Base-by-base conservation (phyloP, 2,888 invertebrate genomes). In the Spilosoma lubricipeda region DNA sequence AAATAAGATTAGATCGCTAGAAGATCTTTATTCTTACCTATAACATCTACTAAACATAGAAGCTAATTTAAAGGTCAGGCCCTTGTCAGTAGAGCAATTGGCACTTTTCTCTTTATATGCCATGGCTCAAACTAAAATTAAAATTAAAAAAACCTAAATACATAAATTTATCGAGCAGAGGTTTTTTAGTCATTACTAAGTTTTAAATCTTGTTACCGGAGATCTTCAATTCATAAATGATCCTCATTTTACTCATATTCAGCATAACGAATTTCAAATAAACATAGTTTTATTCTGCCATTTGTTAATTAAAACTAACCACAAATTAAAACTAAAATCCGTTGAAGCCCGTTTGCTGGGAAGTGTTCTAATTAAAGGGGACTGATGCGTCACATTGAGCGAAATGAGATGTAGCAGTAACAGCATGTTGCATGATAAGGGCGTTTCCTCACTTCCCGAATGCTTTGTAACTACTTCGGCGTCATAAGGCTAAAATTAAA, bases 311-410 rank as follows among this genome's bases (percentile, higher is more conserved):
- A 39, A 36, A 68, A 69, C 33, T 66, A 45, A 70, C 45, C 69
- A 70, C 67, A 48, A 59, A 68, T 68, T 71, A 52, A 70, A 78
- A 45, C 15, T 42, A 9, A n/a, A 75, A 30, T 63, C 65, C 42
- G 33, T 13, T 74, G 66, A 23, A 70, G 68, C 59, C 45, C 20
- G 52, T 56, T 42, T 73, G 74, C 75, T 75, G 75, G 59, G 66
- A 67, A 73, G 68, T 66, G 59, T 67, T 64, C 59, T 76, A 81
- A 79, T 82, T 83, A 81, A 75, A 71, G 45, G 27, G 33, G 27
- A 65, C 69, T 69, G 33, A 67, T 52, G 76, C 36, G 71, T 74
- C 72, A 77, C 74, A 42, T 73, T 78, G 66, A 56, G 56, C 48
- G 66, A 66, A 71, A 78, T 75, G 71, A 42, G 69, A 73, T 74